Base-by-base conservation (phyloP, 2,888 invertebrate genomes). In the Dimorphilus gyrociliatus region DNA sequence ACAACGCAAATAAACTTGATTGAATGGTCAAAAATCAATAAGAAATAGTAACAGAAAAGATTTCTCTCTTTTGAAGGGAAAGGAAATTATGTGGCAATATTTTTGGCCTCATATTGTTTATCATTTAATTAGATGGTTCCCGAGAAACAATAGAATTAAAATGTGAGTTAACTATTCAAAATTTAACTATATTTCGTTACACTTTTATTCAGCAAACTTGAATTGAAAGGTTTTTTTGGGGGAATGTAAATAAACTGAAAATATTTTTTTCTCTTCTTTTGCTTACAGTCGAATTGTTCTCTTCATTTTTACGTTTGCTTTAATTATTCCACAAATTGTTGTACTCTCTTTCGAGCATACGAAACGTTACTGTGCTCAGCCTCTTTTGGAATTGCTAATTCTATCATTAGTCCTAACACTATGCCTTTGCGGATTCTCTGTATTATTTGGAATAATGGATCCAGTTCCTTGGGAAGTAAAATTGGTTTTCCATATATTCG, bases 71-170 rank as follows among this genome's bases (percentile, higher is more conserved):
- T n/a, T n/a, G n/a, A n/a, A n/a, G n/a, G n/a, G n/a, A n/a, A n/a
- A 16, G 12, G 6, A 25, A 24, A 33, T 6, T 8, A 55, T 55
- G 55, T 55, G 54, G 54, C 47, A 47, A 12, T 55, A 55, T 34
- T 42, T 45, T 24, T 53, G 49, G 44, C 47, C 50, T 8, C 55
- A 55, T 31, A 35, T 36, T 10, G 40, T 50, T 4, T 54, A 54
- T 32, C 55, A 55, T 34, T 40, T 51, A 8, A 42, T 46, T 8
- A 30, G 52, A 35, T 53, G 52, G 52, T 53, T 55, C 33, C 54
- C 54, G 4, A 40, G 46, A 21, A 48, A 50, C 37, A 54, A 53
- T 41, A 40, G 53, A 21, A 26, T 37, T 2, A 54, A 53, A 37
- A 51, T 51, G 55, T 54, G 40, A 41, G 50, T 47, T 17, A 24